Conservation (phyloP, 2,797 vertebrate genomes). For the Eurystomus glaucurus region DNA sequence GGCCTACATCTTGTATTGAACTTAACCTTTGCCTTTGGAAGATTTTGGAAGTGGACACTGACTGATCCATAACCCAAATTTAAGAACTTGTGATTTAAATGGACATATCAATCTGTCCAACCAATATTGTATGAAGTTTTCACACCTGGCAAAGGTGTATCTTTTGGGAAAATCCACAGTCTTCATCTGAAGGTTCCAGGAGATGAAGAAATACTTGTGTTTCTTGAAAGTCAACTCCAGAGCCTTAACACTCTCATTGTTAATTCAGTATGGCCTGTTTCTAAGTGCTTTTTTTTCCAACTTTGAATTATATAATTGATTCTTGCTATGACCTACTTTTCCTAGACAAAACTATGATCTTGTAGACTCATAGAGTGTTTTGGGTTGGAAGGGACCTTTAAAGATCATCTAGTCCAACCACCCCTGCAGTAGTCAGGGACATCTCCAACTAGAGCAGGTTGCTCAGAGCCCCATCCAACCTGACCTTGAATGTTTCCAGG, state of each 20-base stretch:
- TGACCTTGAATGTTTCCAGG: not conserved
- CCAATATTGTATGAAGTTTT: not conserved
- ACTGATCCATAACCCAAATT: not conserved
- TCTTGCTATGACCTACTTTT: not conserved
- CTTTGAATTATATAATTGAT: not conserved
- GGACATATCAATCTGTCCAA: not conserved
- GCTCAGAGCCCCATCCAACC: not conserved
- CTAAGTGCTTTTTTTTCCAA: not conserved
- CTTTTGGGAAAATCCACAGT: not conserved
- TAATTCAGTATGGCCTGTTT: not conserved
- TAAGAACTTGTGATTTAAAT: not conserved
- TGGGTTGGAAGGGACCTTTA: not conserved
- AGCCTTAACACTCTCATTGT: not conserved
- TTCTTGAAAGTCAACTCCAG: not conserved
- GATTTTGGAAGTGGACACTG: not conserved
- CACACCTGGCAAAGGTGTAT: not conserved
- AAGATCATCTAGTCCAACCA: not conserved
- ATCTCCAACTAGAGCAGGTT: not conserved
- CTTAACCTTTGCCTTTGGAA: not conserved
- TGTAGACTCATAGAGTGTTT: not conserved
- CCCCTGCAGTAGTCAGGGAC: not conserved
- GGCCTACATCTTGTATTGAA: not conserved
- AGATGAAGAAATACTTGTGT: not conserved
- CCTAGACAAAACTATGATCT: not conserved
- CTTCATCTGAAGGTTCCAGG: not conserved